Percentiles rank a stretch among this genome's conserved stretches.
Conservation (phyloP, 2,113 vertebrate species). For the Malurus elegans region DNA sequence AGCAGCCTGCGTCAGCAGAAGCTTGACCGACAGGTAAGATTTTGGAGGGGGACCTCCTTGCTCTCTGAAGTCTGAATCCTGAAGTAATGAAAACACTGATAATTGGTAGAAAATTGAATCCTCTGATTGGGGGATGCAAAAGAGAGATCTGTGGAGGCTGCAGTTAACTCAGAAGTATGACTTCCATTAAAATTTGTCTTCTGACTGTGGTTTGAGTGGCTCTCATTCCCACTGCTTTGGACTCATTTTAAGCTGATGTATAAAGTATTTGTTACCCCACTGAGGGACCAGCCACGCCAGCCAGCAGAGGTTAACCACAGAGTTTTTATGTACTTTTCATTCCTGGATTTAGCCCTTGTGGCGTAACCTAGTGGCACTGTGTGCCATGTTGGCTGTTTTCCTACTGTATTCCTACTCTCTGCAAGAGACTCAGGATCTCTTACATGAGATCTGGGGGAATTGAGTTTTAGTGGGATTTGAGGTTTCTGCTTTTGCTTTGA, state of each 20-base stretch:
- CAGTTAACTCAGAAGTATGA: not conserved
- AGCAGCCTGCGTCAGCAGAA: slow-evolving; percentile 96
- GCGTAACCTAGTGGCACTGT: not conserved
- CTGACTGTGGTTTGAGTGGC: not conserved
- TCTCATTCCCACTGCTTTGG: not conserved
- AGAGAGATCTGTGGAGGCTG: not conserved
- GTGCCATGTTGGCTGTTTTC: not conserved
- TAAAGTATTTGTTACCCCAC: not conserved
- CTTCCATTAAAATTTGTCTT: not conserved
- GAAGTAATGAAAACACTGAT: not conserved
- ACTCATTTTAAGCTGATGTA: not conserved
- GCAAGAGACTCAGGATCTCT: not conserved
- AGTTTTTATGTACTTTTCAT: not conserved
- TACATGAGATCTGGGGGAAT: not conserved
- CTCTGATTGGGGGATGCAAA: not conserved
- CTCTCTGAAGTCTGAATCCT: not conserved
- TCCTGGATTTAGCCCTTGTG: not conserved
- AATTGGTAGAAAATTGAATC: not conserved
- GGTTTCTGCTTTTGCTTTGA: not conserved
- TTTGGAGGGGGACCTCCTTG: not conserved
- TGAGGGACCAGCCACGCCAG: not conserved
- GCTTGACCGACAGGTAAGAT: slow-evolving; percentile 93
- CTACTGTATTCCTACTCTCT: not conserved
- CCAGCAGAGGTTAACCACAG: not conserved
- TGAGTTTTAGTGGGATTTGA: not conserved